phyloP scores from a whole-genome alignment of 2,113 vertebrate species.

The Alouatta palliata region DNA sequence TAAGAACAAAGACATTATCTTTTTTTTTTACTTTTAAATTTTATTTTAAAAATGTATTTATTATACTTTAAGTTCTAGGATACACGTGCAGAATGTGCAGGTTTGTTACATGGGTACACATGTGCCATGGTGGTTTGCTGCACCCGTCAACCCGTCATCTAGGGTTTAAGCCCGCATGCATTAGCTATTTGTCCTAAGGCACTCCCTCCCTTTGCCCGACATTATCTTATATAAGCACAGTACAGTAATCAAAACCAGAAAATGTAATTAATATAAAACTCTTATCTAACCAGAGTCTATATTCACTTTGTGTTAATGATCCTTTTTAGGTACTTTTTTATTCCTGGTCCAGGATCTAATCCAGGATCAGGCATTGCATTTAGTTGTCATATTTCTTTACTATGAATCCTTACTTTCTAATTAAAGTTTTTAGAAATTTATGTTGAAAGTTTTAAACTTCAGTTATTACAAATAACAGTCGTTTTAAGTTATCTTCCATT shows the following conservation, averaged over 20 bases:
- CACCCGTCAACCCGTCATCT: too few relatives aligned
- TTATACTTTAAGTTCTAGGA: too few relatives aligned
- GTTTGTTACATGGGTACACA: too few relatives aligned
- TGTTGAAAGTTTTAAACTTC: slow-evolving; percentile 34
- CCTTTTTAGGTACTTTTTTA: background rate
- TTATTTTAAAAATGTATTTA: too few relatives aligned
- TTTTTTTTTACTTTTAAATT: background rate
- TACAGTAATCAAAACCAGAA: slow-evolving; percentile 1
- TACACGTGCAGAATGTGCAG: too few relatives aligned
- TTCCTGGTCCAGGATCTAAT: background rate
- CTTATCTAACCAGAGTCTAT: background rate
- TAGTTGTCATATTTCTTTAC: slow-evolving; percentile 21
- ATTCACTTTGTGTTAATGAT: slow-evolving; percentile 40
- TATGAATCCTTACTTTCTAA: slow-evolving; percentile 14
- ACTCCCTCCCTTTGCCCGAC: too few relatives aligned
- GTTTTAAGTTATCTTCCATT: slow-evolving; percentile 19
- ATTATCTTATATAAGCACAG: background rate
- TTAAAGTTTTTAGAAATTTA: slow-evolving; percentile 47
- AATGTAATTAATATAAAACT: slow-evolving; percentile 32
- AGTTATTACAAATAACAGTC: slow-evolving; percentile 23
- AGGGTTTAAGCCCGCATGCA: too few relatives aligned
- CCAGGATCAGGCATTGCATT: slow-evolving; percentile 6
- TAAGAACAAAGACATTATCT: slow-evolving; percentile 25
- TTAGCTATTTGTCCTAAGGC: too few relatives aligned
- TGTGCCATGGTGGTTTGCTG: too few relatives aligned